Conservation (phyloP, 92 coral and sea anemone species). For the Umimayanthus kanabou region DNA sequence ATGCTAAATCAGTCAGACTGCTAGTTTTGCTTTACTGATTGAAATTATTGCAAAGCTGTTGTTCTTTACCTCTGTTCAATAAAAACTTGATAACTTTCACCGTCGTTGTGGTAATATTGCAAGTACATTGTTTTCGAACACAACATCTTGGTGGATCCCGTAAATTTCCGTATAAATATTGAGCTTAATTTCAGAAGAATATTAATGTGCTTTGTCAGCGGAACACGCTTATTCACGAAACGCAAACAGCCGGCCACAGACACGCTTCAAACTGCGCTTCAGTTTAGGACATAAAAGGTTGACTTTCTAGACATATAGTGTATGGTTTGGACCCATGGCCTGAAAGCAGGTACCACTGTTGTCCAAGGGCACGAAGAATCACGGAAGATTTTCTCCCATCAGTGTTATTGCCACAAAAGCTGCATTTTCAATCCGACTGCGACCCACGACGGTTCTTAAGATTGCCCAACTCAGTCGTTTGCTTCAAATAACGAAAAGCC, state of each 20-base stretch:
- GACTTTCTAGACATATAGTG: not conserved
- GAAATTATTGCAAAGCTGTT: not conserved
- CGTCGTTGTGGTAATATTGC: not conserved
- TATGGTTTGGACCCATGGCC: not conserved
- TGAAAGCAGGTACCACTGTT: not conserved
- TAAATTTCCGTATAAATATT: slow-evolving; percentile 7
- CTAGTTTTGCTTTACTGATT: not conserved
- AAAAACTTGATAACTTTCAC: not conserved
- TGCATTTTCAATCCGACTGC: slow-evolving; percentile 18
- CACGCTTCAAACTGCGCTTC: not conserved
- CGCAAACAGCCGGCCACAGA: not conserved
- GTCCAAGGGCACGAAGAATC: slow-evolving; percentile 10
- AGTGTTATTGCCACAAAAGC: not conserved
- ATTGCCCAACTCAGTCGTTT: too few relatives aligned
- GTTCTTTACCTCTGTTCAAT: not conserved
- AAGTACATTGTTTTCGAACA: not conserved
- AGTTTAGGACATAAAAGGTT: not conserved
- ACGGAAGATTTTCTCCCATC: not conserved
- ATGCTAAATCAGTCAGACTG: too few relatives aligned
- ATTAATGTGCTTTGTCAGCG: slow-evolving; percentile 9
- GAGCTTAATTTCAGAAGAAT: not conserved
- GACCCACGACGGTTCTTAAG: not conserved
- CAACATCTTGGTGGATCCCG: not conserved
- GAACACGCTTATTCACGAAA: not conserved
- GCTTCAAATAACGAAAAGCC: not conserved